A percentile compares a stretch with the other conserved stretches of the same genome.
phyloP scores from a whole-genome alignment of 1,140 invertebrate genomes.

The Rhyacophila brunnea region DNA sequence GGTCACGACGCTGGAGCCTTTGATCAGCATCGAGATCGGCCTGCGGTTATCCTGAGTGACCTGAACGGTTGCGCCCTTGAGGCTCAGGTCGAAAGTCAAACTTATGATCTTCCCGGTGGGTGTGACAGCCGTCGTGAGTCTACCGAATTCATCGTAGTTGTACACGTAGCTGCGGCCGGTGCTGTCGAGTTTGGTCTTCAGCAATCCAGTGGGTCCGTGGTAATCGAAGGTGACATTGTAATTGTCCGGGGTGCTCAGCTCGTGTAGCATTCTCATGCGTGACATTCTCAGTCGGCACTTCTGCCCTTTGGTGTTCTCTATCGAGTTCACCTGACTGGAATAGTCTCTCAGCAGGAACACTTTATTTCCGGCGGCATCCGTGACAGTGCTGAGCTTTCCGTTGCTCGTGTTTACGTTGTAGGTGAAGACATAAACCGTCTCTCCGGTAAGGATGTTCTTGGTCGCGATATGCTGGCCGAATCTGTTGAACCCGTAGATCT shows the following conservation, averaged over 20 bases:
- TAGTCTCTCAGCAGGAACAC: constrained; percentile 87
- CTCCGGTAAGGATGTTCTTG: constrained; percentile 88
- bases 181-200: constrained; percentile 86
- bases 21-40: constrained; percentile 82
- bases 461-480: constrained; percentile 94
- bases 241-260: constrained; percentile 86
- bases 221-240: constrained; percentile 93
- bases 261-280: constrained; percentile 84
- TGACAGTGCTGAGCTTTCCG: constrained; percentile 88
- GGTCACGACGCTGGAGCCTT: constrained; percentile 80
- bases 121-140: constrained; percentile 84
- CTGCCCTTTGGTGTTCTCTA: constrained; percentile 91
- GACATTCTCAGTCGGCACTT: constrained; percentile 88
- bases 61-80: constrained; percentile 84
- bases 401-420: constrained; percentile 97
- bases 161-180: constrained; percentile 91
- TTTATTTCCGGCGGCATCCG: constrained; percentile 92
- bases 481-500: constrained; percentile 93
- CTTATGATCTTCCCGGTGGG: constrained; percentile 88
- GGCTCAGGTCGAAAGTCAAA: constrained; percentile 81
- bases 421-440: constrained; percentile 87
- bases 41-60: constrained; percentile 80
- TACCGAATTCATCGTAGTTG: constrained; percentile 92
- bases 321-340: constrained; percentile 85
- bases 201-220: constrained; percentile 80